Percentiles rank a stretch among this genome's conserved stretches.
These are phyloP conservation scores for Eublepharis macularius DNA, from an alignment of 2,113 vertebrate species.

Conservation along the genomic window DNA sequence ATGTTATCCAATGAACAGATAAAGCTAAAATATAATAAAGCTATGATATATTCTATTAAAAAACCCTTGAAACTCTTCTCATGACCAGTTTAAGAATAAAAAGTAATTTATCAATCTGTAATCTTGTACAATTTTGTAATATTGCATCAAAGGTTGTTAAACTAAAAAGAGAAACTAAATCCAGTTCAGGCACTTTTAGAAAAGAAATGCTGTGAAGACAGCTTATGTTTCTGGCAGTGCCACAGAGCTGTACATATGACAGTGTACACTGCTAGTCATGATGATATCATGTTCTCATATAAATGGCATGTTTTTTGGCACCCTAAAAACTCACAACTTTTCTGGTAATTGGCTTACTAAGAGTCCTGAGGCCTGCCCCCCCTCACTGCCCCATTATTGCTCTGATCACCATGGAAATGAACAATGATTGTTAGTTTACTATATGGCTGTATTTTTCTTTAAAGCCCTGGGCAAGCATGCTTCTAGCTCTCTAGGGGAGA, in stretches of 20 bases:
- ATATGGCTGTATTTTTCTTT: conserved; percentile 50
- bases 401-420: conserved; percentile 70
- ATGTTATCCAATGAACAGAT: neutral
- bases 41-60: neutral
- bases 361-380: conserved; percentile 66
- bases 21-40: neutral
- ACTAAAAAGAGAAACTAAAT: neutral
- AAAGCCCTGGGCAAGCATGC: conserved; percentile 44
- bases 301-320: conserved; percentile 69
- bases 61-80: conserved; percentile 4
- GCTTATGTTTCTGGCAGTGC: conserved; percentile 60
- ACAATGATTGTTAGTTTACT: conserved; percentile 57
- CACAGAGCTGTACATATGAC: conserved; percentile 58
- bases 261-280: conserved; percentile 50
- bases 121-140: conserved; percentile 50
- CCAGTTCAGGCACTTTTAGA: conserved; percentile 40
- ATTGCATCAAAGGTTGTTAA: conserved; percentile 41
- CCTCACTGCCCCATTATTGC: conserved; percentile 50
- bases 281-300: conserved; percentile 68
- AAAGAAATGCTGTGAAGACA: conserved; percentile 48
- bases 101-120: conserved; percentile 15
- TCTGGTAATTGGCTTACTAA: conserved; percentile 70
- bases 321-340: conserved; percentile 68
- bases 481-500: conserved; percentile 67
- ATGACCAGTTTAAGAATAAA: conserved; percentile 45